Evolutionary conservation across 2,888 invertebrate genomes (phyloP).

Genomic region (Cantharis rufa): DNA sequence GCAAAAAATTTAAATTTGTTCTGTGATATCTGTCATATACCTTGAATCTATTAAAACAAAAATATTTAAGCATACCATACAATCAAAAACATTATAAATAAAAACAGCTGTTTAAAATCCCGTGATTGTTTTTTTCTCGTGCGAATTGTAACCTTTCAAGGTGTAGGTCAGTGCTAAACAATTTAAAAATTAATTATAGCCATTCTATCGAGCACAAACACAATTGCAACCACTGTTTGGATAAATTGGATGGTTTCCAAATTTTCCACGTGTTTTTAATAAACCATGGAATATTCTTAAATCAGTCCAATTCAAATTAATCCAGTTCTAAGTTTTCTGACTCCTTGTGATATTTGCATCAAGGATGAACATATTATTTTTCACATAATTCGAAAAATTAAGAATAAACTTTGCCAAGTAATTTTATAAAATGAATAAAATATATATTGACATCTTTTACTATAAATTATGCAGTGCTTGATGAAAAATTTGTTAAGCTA

Average conservation of each 20-base stretch:
- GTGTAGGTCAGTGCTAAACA: conserved; percentile 17
- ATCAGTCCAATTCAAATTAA: neutral
- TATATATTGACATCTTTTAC: neutral
- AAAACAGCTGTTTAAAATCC: neutral
- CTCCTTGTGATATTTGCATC: neutral
- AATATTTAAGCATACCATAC: neutral
- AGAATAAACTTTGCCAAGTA: neutral
- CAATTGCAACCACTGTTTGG: conserved; percentile 17
- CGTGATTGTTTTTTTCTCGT: conserved; percentile 12
- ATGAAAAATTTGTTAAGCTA: neutral
- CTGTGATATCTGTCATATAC: neutral
- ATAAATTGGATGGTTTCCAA: conserved; percentile 14
- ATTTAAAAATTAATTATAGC: conserved; percentile 19
- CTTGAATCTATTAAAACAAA: neutral
- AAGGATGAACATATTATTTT: neutral
- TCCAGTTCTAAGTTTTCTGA: neutral
- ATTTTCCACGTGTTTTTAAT: conserved; percentile 11
- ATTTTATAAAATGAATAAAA: neutral
- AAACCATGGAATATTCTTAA: neutral
- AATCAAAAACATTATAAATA: neutral
- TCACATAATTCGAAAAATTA: neutral
- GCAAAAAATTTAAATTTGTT: neutral
- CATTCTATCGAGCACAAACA: neutral
- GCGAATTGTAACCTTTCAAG: conserved; percentile 20
- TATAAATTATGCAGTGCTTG: neutral